A percentile compares a stretch with the other conserved stretches of the same genome.
Evolutionary conservation across 2,797 vertebrate species (phyloP).

Genomic region (Lerista edwardsae): DNA sequence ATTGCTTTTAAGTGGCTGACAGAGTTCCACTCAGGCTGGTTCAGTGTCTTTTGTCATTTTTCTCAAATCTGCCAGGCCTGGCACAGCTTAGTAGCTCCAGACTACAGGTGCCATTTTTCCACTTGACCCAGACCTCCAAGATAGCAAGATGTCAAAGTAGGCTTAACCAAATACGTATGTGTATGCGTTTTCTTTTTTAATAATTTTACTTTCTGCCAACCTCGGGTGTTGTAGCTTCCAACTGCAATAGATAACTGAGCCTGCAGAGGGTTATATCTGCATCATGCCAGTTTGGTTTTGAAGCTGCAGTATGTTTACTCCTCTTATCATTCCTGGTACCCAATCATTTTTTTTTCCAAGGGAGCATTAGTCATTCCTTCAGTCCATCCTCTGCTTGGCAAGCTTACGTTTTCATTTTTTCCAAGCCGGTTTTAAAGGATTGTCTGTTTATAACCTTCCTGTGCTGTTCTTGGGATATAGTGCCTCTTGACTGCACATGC

Average conservation of each 20-base stretch:
- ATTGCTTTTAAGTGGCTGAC: neutral
- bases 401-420: conserved; percentile 61
- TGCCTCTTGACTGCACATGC: conserved; percentile 67
- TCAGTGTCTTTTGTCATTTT: neutral
- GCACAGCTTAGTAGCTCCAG: neutral
- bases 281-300: conserved; percentile 44
- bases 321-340: conserved; percentile 59
- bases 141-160: conserved; percentile 18
- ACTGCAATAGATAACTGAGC: conserved; percentile 16
- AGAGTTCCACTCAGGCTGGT: neutral
- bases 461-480: conserved; percentile 62
- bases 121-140: conserved; percentile 37
- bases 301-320: conserved; percentile 60
- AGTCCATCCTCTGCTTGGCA: conserved; percentile 64
- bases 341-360: conserved; percentile 42
- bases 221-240: conserved; percentile 52
- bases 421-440: conserved; percentile 65
- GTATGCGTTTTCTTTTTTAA: neutral
- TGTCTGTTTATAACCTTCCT: conserved; percentile 66
- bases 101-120: conserved; percentile 12
- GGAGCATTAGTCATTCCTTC: conserved; percentile 70
- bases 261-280: conserved; percentile 42
- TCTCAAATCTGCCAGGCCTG: neutral
- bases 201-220: conserved; percentile 34
- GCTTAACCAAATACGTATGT: neutral